Evolutionary conservation across 2,797 vertebrate genomes (phyloP).

Genomic region (Orientallactaga sibirica): DNA sequence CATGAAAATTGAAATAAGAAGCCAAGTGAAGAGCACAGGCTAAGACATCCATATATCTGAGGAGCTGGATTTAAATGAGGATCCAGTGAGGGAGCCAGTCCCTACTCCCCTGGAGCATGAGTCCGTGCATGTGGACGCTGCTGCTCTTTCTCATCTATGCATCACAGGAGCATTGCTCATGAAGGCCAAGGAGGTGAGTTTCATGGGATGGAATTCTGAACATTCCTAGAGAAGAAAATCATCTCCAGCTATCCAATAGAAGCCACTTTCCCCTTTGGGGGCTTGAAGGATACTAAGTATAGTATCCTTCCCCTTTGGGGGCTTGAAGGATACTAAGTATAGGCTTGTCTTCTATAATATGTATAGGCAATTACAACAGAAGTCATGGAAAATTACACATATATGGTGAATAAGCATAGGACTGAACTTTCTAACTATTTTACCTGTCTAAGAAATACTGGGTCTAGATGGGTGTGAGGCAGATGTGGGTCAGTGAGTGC

Average conservation of each 20-base stretch:
- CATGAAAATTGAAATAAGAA: neutral
- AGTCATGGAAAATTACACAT: neutral
- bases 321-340: neutral
- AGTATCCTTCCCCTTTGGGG: neutral
- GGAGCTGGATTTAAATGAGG: neutral
- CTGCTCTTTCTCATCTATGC: neutral
- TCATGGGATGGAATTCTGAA: neutral
- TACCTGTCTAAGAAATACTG: slow-evolving; percentile 25
- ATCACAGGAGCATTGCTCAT: neutral
- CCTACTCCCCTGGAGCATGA: neutral
- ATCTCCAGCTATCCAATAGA: neutral
- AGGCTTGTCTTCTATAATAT: neutral
- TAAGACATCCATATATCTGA: neutral
- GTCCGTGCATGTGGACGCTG: neutral
- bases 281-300: neutral
- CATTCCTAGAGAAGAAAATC: neutral
- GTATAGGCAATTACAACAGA: neutral
- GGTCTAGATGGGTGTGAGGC: slow-evolving; percentile 32
- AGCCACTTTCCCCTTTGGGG: neutral
- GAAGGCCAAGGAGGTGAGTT: neutral
- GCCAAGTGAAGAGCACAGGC: neutral
- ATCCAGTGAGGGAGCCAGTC: neutral
- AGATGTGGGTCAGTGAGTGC: neutral
- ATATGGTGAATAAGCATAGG: too few relatives aligned
- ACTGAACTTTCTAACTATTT: neutral